Base-by-base conservation (phyloP, 2,888 invertebrate species). In the Cantharis lateralis region DNA sequence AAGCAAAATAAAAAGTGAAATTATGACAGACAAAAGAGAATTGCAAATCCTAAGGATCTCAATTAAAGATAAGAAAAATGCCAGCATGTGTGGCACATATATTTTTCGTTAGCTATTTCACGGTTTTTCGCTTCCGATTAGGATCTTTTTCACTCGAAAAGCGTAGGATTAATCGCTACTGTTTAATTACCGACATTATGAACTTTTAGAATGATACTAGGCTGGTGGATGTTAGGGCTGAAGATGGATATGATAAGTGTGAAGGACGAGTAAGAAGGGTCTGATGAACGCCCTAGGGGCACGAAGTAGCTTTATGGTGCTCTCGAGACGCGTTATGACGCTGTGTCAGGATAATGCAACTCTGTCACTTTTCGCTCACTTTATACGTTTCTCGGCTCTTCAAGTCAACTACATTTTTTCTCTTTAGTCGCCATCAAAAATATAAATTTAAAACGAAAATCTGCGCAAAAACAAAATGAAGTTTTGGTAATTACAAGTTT, bases 221-320 rank as follows among this genome's bases (percentile, higher is more conserved):
- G 28, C 68, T 71, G 68, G 78, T 72, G 74, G 71, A 74, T 78
- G 78, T 72, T 75, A 70, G 71, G 77, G 72, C 72, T 74, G 70
- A 74, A 64, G 69, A 66, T 61, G 77, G 70, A 69, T 70, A 66
- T 71, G 75, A 78, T 78, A 77, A 78, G 76, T 80, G 74, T 68
- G 75, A 71, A 70, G 76, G 80, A 79, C 72, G 77, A 72, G 70
- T 69, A 72, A 76, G 74, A 74, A 76, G 75, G 80, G 79, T 73
- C 79, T 83, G 83, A 84, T 84, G 84, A 82, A 80, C 81, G 83
- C 80, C 83, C 82, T 77, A 73, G 79, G 83, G 81, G 83, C 83
- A 83, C 83, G 84, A 79, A 83, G 82, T 82, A 80, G 82, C 83
- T 84, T 84, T 84, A 84, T 80, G 80, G 78, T 72, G 77, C 83